A percentile compares a stretch with the other conserved stretches of the same genome.
Evolutionary conservation across 2,113 vertebrate species (phyloP).

Genomic region (Aptenodytes forsteri): DNA sequence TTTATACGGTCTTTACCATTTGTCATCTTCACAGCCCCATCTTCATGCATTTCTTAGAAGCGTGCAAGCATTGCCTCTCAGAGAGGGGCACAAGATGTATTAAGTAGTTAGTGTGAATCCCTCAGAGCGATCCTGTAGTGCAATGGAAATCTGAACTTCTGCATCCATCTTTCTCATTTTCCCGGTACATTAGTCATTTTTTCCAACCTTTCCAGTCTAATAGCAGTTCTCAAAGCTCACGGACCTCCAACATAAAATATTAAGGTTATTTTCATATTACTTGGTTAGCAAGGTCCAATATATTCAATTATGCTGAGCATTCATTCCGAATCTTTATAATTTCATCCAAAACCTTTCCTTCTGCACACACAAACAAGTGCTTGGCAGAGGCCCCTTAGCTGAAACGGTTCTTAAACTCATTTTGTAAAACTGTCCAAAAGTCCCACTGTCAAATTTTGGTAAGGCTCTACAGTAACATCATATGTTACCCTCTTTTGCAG

Average conservation of each 20-base stretch:
- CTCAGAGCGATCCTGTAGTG: not conserved
- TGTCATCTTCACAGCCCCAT: not conserved
- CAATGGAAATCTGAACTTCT: not conserved
- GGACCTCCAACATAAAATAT: not conserved
- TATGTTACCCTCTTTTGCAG: not conserved
- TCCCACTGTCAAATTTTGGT: not conserved
- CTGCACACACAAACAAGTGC: not conserved
- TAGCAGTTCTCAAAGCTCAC: not conserved
- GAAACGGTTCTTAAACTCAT: not conserved
- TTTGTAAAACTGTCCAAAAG: not conserved
- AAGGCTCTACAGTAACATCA: not conserved
- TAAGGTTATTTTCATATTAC: not conserved
- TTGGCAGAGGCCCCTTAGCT: not conserved
- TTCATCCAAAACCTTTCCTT: not conserved
- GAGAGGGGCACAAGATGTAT: not conserved
- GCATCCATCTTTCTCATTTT: not conserved
- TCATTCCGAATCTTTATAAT: not conserved
- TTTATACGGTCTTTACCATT: not conserved
- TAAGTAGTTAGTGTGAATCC: not conserved
- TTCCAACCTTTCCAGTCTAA: not conserved
- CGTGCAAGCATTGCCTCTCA: not conserved
- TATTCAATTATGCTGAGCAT: not conserved
- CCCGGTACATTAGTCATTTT: not conserved
- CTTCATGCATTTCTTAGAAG: not conserved
- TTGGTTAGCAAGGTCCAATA: not conserved